Percentiles rank a stretch among this genome's conserved stretches.
Evolutionary conservation across 2,797 vertebrate species (phyloP).

Genomic region (Enteromius argenteus): DNA sequence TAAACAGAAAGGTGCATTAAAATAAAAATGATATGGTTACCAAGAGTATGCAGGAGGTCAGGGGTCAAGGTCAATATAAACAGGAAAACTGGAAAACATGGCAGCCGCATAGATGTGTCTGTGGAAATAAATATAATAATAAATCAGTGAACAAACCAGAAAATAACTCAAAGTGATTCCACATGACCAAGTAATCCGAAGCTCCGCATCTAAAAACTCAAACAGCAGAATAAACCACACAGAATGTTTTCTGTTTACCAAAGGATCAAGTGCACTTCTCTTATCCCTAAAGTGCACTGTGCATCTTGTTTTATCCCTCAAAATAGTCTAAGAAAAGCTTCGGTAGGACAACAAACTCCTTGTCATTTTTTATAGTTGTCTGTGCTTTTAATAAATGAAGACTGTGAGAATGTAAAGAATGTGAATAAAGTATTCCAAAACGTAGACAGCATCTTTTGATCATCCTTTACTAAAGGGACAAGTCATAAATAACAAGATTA

Average conservation of each 20-base stretch:
- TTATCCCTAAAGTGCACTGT: constrained; percentile 19
- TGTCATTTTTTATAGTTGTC: constrained; percentile 38
- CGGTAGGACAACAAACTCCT: constrained; percentile 58
- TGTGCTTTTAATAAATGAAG: constrained; percentile 59
- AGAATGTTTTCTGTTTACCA: constrained; percentile 28
- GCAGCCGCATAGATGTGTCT: constrained; percentile 93
- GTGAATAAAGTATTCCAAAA: constrained; percentile 70
- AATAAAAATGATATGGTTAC: constrained; percentile 99
- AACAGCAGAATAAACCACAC: constrained; percentile 17
- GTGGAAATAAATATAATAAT: constrained; percentile 93
- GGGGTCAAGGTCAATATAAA: constrained; percentile 99
- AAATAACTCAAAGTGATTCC: constrained; percentile 34
- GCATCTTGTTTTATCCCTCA: constrained; percentile 45
- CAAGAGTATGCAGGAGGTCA: constrained; percentile 99
- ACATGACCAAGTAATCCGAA: constrained; percentile 28
- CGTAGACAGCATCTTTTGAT: constrained; percentile 78
- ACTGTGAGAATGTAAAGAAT: constrained; percentile 45
- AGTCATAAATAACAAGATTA: constrained; percentile 81
- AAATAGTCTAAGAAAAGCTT: constrained; percentile 35
- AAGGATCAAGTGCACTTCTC: constrained; percentile 23
- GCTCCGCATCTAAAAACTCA: not conserved
- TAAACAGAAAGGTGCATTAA: constrained; percentile 87
- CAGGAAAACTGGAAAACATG: constrained; percentile 94
- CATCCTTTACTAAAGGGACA: constrained; percentile 71
- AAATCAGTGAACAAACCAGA: constrained; percentile 87